Percentiles rank a stretch among this genome's conserved stretches.
Conservation (phyloP, 2,113 vertebrate species). For the Muntiacus muntjak region DNA sequence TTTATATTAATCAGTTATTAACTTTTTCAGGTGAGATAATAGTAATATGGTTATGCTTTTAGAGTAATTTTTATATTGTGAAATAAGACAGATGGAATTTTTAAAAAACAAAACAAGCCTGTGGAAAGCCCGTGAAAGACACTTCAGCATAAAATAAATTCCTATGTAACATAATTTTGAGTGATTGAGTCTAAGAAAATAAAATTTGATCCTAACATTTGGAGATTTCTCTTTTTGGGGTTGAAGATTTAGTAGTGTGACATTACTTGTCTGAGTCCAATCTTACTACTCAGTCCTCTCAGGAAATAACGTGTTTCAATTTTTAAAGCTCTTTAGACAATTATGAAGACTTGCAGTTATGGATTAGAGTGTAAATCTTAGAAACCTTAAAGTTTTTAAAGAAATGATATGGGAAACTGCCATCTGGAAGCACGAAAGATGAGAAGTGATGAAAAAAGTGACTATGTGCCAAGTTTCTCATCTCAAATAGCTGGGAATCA, state of each 20-base stretch:
- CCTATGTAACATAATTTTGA: neutral
- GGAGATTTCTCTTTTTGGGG: neutral
- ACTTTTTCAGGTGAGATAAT: neutral
- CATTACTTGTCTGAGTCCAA: neutral
- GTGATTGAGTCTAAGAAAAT: neutral
- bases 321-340: neutral
- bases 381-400: neutral
- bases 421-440: neutral
- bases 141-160: neutral
- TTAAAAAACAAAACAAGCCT: neutral
- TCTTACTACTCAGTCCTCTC: neutral
- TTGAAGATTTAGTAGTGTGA: neutral
- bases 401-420: neutral
- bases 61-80: neutral
- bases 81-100: neutral
- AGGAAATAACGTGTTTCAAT: neutral
- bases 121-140: neutral
- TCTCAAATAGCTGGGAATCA: neutral
- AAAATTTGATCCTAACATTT: neutral
- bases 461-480: neutral
- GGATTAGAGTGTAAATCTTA: neutral
- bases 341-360: neutral
- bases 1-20: neutral
- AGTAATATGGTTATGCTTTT: neutral
- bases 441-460: neutral